Evolutionary conservation across 2,888 invertebrate genomes (phyloP), one percentile per base, ranked within the genome.

Genomic region (Gymnosoma rotundatum): DNA sequence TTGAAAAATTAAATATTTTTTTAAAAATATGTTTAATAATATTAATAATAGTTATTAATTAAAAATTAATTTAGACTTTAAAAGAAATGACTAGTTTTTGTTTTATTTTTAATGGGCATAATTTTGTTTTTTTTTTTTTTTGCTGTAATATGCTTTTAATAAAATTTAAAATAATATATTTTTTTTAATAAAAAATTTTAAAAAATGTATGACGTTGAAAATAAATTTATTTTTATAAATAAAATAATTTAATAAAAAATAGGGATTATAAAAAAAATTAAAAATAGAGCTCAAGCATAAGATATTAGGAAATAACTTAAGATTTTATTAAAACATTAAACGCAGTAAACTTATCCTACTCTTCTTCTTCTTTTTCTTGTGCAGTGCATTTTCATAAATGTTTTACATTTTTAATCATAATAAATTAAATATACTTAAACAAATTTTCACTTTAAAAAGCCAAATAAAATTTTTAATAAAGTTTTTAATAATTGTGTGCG

Each of bases 51-150:
- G 0, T 67, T 54, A 21, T 70, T 75, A 70, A 70, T 70, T 58
- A 75, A 50, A 78, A 80, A 67, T 70, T 79, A 80, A 83, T 73
- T 84, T 81, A 74, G 72, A 81, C 83, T 84, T 84, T 78, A 70
- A 84, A 84, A 84, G 84, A 81, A 81, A 74, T 84, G 84, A 84
- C 84, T 84, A 84, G 84, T 76, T 61, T 74, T 78, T 10, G 38
- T 67, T 67, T 42, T 20, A 67, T 42, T 32, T 58, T 64, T 14
- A 63, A 63, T 20, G 54, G 45, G 45, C 36, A 25, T 64, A 54
- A 73, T 52, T 52, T n/a, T 63, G 20, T 56, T 18, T 54, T 42
- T 64, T 32, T 63, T 21, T 42, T 54, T 63, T 63, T 21, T 42
- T 54, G 52, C 60, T 18, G 45, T 45, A n/a, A 20, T 52, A 5